A percentile compares a stretch with the other conserved stretches of the same genome.
Evolutionary conservation across 2,797 vertebrate genomes (phyloP).

Genomic region (Arctocebus calabarensis): DNA sequence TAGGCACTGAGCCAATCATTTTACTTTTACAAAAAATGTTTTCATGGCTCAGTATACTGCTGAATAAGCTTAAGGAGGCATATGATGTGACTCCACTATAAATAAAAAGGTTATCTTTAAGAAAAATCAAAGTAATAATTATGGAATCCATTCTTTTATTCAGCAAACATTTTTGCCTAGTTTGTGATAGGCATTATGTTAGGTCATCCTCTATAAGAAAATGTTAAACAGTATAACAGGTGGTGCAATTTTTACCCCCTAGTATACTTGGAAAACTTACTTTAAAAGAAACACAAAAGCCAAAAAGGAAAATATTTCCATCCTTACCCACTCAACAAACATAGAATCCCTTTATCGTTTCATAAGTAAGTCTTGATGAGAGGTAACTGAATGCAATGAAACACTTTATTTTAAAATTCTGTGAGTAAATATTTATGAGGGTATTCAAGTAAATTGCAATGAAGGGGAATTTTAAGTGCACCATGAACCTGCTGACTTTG

Average conservation of each 20-base stretch:
- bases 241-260: not conserved
- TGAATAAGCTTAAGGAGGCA: not conserved
- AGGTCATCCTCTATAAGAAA: not conserved
- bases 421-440: not conserved
- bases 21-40: not conserved
- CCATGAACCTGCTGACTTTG: not conserved
- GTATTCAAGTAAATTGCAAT: not conserved
- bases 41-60: not conserved
- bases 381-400: not conserved
- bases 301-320: not conserved
- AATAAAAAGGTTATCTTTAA: not conserved
- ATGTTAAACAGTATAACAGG: not conserved
- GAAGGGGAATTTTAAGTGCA: not conserved
- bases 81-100: not conserved
- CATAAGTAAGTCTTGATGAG: not conserved
- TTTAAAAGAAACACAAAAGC: not conserved
- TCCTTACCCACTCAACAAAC: too few species aligned
- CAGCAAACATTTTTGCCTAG: not conserved
- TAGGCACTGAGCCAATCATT: not conserved
- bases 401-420: not conserved
- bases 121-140: not conserved
- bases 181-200: not conserved
- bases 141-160: not conserved
- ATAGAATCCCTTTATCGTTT: not conserved
- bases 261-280: not conserved